These are phyloP conservation scores for Colinus virginianus DNA, from an alignment of 2,113 vertebrate genomes.

Conservation along the genomic window DNA sequence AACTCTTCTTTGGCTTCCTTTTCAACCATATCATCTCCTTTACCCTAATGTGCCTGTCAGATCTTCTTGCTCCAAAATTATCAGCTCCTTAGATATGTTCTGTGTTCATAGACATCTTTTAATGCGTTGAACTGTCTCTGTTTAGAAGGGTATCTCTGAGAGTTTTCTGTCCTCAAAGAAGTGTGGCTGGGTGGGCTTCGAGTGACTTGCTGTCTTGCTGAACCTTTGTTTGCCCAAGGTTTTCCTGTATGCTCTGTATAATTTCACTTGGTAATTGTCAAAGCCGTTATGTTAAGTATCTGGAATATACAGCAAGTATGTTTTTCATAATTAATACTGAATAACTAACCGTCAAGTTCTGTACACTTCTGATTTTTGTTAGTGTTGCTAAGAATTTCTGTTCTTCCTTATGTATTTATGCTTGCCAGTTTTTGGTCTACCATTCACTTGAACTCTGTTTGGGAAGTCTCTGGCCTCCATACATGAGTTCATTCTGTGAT, in stretches of 20 bases:
- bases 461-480: neutral
- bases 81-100: neutral
- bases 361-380: neutral
- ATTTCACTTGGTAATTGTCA: neutral
- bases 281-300: neutral
- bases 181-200: neutral
- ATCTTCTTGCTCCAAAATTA: neutral
- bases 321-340: conserved; percentile 1
- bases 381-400: neutral
- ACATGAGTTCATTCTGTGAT: neutral
- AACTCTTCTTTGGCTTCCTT: neutral
- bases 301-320: conserved; percentile 3
- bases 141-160: neutral
- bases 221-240: neutral
- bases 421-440: neutral
- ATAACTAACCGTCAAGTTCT: neutral
- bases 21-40: rapidly evolving
- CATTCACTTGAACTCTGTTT: neutral
- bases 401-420: neutral
- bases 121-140: neutral
- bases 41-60: neutral
- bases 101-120: neutral
- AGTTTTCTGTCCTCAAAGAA: neutral
- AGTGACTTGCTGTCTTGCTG: neutral
- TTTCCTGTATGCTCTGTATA: neutral